Evolutionary conservation across 2,797 vertebrate genomes (phyloP), one percentile per base, ranked within the genome.

Genomic region (Mastacembelus armatus): DNA sequence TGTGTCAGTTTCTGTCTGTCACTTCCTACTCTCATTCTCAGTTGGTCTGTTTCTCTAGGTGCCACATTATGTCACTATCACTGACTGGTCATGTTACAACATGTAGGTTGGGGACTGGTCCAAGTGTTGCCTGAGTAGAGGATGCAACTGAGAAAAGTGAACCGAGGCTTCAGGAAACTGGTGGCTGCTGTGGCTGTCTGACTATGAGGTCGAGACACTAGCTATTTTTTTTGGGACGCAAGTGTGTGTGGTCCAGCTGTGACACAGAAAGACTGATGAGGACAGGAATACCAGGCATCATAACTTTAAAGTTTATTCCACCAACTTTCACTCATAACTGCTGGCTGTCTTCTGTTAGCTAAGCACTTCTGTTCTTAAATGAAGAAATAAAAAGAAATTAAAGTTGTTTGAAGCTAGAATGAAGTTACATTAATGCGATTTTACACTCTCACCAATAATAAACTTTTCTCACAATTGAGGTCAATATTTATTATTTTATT

Each of bases 11-110:
- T 68, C 50, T 48, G 36, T 78, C 63, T 86, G 77, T 75, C 86
- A 86, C 78, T 50, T 77, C 56, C 50, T 14, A 33, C 15, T 40
- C 50, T 77, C 65, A 78, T 81, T 81, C 71, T 69, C 68, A 65
- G 48, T 64, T 69, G 79, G 52, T 40, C 74, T 75, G 49, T 48
- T 82, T 84, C 74, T 85, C 79, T 64, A 71, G 80, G 77, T 84
- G 81, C 64, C 85, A 79, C 72, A 81, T 84, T 84, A 78, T 88
- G 83, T 87, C 84, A 71, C 77, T 81, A 86, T 81, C 85, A 80
- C 69, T 62, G 84, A 76, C 76, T 64, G 85, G 78, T 82, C 80
- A 67, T 88, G 89, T 89, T 29, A 48, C 69, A 78, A 83, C 87
- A 87, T 74, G 83, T 79, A 78, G 75, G 71, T 65, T 63, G 66